Percentiles rank a stretch among this genome's conserved stretches.
Conservation (phyloP, 2,888 invertebrate species). For the Brachypalpus laphriformis region DNA sequence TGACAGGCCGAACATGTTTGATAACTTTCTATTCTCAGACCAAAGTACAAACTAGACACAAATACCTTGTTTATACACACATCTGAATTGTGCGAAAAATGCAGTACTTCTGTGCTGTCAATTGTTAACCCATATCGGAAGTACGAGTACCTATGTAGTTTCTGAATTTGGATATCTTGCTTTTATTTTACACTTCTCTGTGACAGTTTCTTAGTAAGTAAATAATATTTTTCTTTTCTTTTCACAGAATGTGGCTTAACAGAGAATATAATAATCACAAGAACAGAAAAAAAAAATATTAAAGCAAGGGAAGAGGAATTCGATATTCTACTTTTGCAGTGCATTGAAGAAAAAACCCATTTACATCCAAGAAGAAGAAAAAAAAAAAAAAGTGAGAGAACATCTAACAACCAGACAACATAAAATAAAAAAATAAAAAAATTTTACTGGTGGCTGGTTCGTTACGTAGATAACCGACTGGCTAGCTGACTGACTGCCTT, state of each 20-base stretch:
- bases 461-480: conserved; percentile 7
- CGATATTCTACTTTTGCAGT: conserved; percentile 35
- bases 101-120: background rate
- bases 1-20: background rate
- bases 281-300: background rate
- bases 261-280: conserved; percentile 6
- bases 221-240: background rate
- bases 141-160: background rate
- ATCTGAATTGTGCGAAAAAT: background rate
- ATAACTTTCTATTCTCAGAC: background rate
- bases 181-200: background rate
- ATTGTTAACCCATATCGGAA: conserved; percentile 15
- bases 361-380: conserved; percentile 4
- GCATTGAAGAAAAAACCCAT: conserved; percentile 5
- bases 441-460: conserved; percentile 10
- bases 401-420: conserved; percentile 12
- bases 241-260: background rate
- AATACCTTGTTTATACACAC: no score
- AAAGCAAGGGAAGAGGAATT: conserved; percentile 26
- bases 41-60: background rate
- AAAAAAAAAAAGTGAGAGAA: conserved; percentile 22
- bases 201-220: conserved; percentile 21
- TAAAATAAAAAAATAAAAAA: conserved; percentile 9
- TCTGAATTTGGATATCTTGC: background rate
- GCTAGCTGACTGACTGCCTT: conserved; percentile 11